Evolutionary conservation across 2,888 invertebrate genomes (phyloP).

Genomic region (Ennomos fuscantarius): DNA sequence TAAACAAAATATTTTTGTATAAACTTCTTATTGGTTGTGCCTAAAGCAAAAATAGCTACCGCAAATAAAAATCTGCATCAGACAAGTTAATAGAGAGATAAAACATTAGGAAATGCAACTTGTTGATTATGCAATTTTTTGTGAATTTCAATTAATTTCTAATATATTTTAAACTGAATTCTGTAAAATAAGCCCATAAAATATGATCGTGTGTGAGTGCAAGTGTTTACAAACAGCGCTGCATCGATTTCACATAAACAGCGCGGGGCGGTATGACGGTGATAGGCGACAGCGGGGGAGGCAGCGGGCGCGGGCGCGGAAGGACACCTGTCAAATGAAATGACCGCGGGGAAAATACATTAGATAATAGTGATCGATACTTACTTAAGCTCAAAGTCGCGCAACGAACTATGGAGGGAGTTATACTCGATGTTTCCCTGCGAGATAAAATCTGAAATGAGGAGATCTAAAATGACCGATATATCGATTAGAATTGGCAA

Average conservation of each 20-base stretch:
- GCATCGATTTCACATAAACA: constrained; percentile 85
- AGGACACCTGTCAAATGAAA: constrained; percentile 26
- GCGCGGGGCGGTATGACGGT: constrained; percentile 36
- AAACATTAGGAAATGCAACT: constrained; percentile 54
- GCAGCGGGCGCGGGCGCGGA: constrained; percentile 39
- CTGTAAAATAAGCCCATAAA: constrained; percentile 11
- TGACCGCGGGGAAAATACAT: constrained; percentile 26
- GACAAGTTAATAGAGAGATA: background rate
- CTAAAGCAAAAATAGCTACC: too few relatives aligned
- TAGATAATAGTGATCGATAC: background rate
- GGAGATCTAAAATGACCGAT: too few relatives aligned
- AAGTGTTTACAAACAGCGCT: constrained; percentile 81
- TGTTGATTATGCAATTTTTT: constrained; percentile 44
- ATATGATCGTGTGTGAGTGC: constrained; percentile 46
- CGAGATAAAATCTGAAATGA: too few relatives aligned
- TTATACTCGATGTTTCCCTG: too few relatives aligned
- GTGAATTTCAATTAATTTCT: background rate
- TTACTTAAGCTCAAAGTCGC: too few relatives aligned
- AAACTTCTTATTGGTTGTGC: too few relatives aligned
- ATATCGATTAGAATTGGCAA: too few relatives aligned
- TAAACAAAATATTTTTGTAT: background rate
- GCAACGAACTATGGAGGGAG: too few relatives aligned
- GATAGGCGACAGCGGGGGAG: constrained; percentile 34
- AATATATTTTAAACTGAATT: constrained; percentile 4
- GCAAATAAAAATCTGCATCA: too few relatives aligned